Evolutionary conservation across 2,888 invertebrate species (phyloP).

Genomic region (Acrobasis suavella): DNA sequence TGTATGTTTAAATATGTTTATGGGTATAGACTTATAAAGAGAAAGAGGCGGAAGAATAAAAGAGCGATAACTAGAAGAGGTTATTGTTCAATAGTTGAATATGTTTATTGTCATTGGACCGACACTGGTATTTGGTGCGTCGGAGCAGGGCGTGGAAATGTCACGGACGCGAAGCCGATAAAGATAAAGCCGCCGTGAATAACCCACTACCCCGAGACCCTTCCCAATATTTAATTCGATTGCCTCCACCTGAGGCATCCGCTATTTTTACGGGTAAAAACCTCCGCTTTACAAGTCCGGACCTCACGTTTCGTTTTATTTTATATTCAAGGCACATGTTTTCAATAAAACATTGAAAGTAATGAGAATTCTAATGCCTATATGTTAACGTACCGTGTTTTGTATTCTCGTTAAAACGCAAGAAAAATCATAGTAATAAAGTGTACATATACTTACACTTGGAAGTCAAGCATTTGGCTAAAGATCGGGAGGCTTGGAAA

Average conservation of each 20-base stretch:
- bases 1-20: background rate
- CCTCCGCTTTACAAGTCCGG: background rate
- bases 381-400: too few species aligned
- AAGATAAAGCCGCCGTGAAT: conserved; percentile 52
- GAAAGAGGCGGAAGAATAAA: background rate
- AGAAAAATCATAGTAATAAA: too few species aligned
- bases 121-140: conserved; percentile 45
- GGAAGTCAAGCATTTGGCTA: too few species aligned
- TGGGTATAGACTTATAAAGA: background rate
- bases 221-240: conserved; percentile 30
- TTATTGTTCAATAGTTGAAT: conserved; percentile 29
- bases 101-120: conserved; percentile 41
- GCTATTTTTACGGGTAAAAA: conserved; percentile 27
- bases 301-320: background rate
- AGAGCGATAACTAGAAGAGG: conserved; percentile 7
- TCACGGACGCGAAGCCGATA: conserved; percentile 63
- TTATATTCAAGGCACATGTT: background rate
- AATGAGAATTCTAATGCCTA: too few species aligned
- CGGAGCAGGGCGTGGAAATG: conserved; percentile 62
- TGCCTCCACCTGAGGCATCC: conserved; percentile 15
- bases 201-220: conserved; percentile 27
- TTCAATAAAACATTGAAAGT: background rate
- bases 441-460: too few species aligned
- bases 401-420: too few species aligned
- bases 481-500: too few species aligned